Conservation (phyloP, 37 sponge, comb jelly and placozoan species). For the Crambe crambe region DNA sequence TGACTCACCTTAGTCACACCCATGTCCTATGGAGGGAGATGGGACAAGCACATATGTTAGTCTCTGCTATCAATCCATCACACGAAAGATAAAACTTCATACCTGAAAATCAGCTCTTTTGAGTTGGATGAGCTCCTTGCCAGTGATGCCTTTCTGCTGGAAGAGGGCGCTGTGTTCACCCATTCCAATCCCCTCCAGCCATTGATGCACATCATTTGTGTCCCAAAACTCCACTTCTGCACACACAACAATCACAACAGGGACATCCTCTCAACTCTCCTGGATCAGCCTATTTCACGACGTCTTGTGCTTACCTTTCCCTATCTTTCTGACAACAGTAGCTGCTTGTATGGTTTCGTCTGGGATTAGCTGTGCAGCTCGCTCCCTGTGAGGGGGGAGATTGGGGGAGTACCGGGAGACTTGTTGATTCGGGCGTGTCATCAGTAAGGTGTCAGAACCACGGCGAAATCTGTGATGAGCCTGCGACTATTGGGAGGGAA, state of each 20-base stretch:
- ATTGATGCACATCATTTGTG: slow-evolving; percentile 60
- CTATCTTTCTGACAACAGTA: slow-evolving; percentile 20
- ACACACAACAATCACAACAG: background rate
- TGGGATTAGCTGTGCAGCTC: slow-evolving; percentile 24
- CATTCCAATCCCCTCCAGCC: slow-evolving; percentile 61
- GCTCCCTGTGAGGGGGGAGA: slow-evolving; percentile 27
- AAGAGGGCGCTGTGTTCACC: slow-evolving; percentile 43
- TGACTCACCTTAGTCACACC: slow-evolving; percentile 72
- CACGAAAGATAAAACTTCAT: too few species aligned
- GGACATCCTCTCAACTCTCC: background rate
- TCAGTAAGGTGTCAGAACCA: slow-evolving; percentile 20
- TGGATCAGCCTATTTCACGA: background rate
- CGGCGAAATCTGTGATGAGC: slow-evolving; percentile 21
- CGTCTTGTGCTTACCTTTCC: slow-evolving; percentile 28
- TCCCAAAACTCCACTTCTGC: slow-evolving; percentile 62
- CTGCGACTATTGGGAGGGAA: slow-evolving; percentile 5
- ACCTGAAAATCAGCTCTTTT: slow-evolving; percentile 22
- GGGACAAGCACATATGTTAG: too few species aligned
- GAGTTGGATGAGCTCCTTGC: slow-evolving; percentile 45
- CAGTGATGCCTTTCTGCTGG: slow-evolving; percentile 33
- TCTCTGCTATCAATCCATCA: too few species aligned
- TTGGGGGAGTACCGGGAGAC: background rate
- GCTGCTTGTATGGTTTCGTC: slow-evolving; percentile 8
- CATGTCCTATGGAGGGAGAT: slow-evolving; percentile 28
- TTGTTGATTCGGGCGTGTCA: background rate